These are phyloP conservation scores for Amblyteles armatorius DNA, from an alignment of 2,888 invertebrate species.

Conservation along the genomic window DNA sequence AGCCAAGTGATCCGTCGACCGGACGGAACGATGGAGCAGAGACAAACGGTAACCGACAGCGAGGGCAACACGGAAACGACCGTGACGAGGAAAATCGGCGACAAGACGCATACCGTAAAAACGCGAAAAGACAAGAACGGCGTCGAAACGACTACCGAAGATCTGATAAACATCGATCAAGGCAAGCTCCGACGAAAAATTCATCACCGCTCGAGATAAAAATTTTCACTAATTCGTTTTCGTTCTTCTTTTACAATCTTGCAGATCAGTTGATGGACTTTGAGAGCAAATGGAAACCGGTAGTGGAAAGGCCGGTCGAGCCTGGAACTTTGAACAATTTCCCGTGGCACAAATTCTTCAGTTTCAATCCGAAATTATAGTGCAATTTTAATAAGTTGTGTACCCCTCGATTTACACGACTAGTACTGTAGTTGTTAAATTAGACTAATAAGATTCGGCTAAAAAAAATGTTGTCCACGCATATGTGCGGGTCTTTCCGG, in stretches of 20 bases:
- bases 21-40: conserved; percentile 87
- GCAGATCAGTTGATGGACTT: conserved; percentile 76
- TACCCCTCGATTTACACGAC: conserved; percentile 5
- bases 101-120: conserved; percentile 79
- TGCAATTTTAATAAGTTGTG: neutral
- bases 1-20: conserved; percentile 86
- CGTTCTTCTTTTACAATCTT: neutral
- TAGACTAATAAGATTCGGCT: conserved; percentile 40
- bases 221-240: neutral
- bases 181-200: conserved; percentile 72
- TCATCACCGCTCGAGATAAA: neutral
- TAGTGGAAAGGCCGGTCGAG: conserved; percentile 44
- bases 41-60: conserved; percentile 86
- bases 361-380: conserved; percentile 80
- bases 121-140: conserved; percentile 80
- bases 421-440: conserved; percentile 47
- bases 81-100: conserved; percentile 83
- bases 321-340: conserved; percentile 69
- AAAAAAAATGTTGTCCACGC: conserved; percentile 2
- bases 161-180: conserved; percentile 80
- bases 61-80: conserved; percentile 87
- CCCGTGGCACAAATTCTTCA: conserved; percentile 80
- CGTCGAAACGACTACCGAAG: conserved; percentile 78
- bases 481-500: neutral
- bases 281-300: conserved; percentile 71